These are phyloP conservation scores for Congeria kusceri DNA, from an alignment of 2,888 invertebrate genomes.

Conservation along the genomic window DNA sequence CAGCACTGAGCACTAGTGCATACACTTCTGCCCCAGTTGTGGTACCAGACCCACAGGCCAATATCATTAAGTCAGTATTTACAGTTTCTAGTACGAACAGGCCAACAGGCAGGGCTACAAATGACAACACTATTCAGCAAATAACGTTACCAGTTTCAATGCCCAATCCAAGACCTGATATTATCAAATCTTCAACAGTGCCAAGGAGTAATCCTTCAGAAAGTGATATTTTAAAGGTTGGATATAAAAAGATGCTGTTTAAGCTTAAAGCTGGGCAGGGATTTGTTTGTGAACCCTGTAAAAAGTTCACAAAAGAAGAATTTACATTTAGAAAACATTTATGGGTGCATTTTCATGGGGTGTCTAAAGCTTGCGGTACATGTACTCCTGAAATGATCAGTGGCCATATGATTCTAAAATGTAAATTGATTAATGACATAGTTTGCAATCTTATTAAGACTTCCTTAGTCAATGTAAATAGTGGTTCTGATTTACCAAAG, in stretches of 20 bases:
- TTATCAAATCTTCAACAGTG: too few species aligned
- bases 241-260: slow-evolving; percentile 43
- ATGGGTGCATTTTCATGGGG: slow-evolving; percentile 70
- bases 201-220: not conserved
- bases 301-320: slow-evolving; percentile 62
- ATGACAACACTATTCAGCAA: too few species aligned
- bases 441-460: slow-evolving; percentile 47
- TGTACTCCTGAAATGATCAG: slow-evolving; percentile 36
- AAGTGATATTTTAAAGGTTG: not conserved
- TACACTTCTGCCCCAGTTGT: too few species aligned
- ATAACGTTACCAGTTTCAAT: too few species aligned
- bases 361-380: slow-evolving; percentile 39
- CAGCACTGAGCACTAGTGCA: too few species aligned
- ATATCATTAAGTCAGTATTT: too few species aligned
- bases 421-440: slow-evolving; percentile 50
- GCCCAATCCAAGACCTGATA: too few species aligned
- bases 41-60: too few species aligned
- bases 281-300: slow-evolving; percentile 62
- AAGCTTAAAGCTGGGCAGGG: slow-evolving; percentile 54
- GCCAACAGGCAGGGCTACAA: too few species aligned
- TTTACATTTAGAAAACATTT: slow-evolving; percentile 63
- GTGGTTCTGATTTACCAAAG: not conserved
- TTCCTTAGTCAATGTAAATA: slow-evolving; percentile 15
- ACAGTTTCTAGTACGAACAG: too few species aligned
- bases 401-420: slow-evolving; percentile 29